Evolutionary conservation across 2,888 invertebrate species (phyloP), one percentile per base, ranked within the genome.

Genomic region (Teleogryllus oceanicus): DNA sequence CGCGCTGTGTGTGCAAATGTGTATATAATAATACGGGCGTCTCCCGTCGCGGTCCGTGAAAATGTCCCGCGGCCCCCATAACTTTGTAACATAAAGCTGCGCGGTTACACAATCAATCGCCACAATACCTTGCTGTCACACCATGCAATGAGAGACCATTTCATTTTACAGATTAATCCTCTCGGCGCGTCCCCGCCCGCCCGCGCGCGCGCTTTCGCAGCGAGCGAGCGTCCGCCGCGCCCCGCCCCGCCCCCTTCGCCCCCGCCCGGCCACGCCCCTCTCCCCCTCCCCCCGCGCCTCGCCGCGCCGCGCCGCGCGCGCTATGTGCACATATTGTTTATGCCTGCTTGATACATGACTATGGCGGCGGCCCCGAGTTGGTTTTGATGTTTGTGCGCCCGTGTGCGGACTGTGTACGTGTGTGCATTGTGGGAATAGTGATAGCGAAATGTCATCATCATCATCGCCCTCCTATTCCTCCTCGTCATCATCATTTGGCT

Each of bases 81-180:
- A 77, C 77, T 77, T 77, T 50, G 77, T 50, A 77, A 77, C 80
- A 80, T 80, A 80, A 80, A 78, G 79, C 79, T 79, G 75, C 78
- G 80, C 76, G 80, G 80, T 78, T 75, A 80, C 80, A 79, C 81
- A 81, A 81, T 81, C 81, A 81, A 80, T 81, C 79, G 78, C 50
- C 74, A 79, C 81, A 79, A 77, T 77, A 79, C 81, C 81, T 76
- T 50, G 78, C 81, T 80, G 82, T 82, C 82, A 80, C 80, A 76
- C 77, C 77, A 77, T 62, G 79, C 79, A 79, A 80, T 80, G 82
- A 82, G 80, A 81, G 80, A 75, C 79, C 81, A 81, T 82, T 82
- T 82, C 82, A 82, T 82, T 82, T 82, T 76, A 77, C 81, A 81
- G 82, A 82, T 82, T 82, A 82, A 82, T 82, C 82, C 81, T 24